phyloP scores from a whole-genome alignment of 2,113 vertebrate genomes.

The Physeter macrocephalus region DNA sequence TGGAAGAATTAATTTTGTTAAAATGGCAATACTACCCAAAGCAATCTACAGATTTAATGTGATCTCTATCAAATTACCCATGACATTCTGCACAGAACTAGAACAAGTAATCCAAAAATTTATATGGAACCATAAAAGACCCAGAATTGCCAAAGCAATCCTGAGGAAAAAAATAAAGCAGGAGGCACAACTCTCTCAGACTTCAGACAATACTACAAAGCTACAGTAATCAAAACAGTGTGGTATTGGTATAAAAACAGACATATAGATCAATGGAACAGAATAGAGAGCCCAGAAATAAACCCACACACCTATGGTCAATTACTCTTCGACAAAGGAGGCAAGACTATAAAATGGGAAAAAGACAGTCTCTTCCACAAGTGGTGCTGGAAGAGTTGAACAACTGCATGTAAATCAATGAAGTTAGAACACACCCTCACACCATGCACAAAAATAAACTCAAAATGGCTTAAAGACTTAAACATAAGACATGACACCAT shows the following conservation, averaged over 20 bases:
- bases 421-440: background rate
- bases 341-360: background rate
- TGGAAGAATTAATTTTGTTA: background rate
- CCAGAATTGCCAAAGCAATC: background rate
- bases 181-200: background rate
- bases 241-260: background rate
- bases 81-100: background rate
- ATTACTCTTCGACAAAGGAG: background rate
- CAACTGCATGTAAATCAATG: background rate
- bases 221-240: background rate
- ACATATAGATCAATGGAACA: background rate
- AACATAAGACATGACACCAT: background rate
- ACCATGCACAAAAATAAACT: background rate
- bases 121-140: background rate
- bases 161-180: background rate
- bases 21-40: background rate
- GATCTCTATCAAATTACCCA: background rate
- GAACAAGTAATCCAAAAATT: background rate
- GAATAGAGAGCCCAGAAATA: background rate
- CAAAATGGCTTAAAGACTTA: background rate
- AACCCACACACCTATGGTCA: background rate
- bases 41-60: background rate
- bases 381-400: background rate
- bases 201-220: background rate
- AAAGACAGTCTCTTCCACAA: background rate